Percentiles rank a stretch among this genome's conserved stretches.
phyloP scores from a whole-genome alignment of 2,888 invertebrate species.

The Laothoe populi region DNA sequence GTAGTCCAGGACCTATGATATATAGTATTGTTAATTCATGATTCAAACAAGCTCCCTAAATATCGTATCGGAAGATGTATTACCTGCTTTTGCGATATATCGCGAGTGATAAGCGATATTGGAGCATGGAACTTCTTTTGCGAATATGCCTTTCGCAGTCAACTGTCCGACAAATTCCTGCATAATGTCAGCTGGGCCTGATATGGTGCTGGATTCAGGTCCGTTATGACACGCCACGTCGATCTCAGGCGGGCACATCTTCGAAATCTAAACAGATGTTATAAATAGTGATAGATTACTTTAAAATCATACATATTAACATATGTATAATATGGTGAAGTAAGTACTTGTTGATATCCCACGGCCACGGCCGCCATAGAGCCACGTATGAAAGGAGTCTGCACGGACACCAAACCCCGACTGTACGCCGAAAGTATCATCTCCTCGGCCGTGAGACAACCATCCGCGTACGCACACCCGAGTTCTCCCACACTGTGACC shows the following conservation, averaged over 20 bases:
- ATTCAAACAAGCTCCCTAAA: too few relatives aligned
- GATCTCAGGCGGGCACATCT: slow-evolving; percentile 63
- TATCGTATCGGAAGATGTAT: not conserved
- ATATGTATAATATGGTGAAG: not conserved
- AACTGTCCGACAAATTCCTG: slow-evolving; percentile 76
- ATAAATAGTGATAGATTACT: slow-evolving; percentile 45
- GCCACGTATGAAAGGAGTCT: slow-evolving; percentile 87
- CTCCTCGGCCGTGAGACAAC: slow-evolving; percentile 92
- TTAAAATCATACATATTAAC: not conserved
- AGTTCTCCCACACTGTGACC: slow-evolving; percentile 98
- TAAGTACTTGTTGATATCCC: slow-evolving; percentile 73
- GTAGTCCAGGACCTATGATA: slow-evolving; percentile 81
- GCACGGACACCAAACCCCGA: slow-evolving; percentile 89
- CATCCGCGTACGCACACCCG: slow-evolving; percentile 97
- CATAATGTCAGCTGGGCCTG: slow-evolving; percentile 87
- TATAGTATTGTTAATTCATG: too few relatives aligned
- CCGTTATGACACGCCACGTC: slow-evolving; percentile 92
- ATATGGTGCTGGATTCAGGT: slow-evolving; percentile 89
- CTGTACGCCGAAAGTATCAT: slow-evolving; percentile 92
- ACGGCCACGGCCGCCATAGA: slow-evolving; percentile 95
- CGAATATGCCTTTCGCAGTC: slow-evolving; percentile 55
- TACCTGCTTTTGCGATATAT: slow-evolving; percentile 87
- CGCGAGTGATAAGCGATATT: slow-evolving; percentile 94
- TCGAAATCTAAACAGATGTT: slow-evolving; percentile 37
- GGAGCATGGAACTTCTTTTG: slow-evolving; percentile 80